phyloP scores from a whole-genome alignment of 2,888 invertebrate species.

The Nephrotoma flavescens region DNA sequence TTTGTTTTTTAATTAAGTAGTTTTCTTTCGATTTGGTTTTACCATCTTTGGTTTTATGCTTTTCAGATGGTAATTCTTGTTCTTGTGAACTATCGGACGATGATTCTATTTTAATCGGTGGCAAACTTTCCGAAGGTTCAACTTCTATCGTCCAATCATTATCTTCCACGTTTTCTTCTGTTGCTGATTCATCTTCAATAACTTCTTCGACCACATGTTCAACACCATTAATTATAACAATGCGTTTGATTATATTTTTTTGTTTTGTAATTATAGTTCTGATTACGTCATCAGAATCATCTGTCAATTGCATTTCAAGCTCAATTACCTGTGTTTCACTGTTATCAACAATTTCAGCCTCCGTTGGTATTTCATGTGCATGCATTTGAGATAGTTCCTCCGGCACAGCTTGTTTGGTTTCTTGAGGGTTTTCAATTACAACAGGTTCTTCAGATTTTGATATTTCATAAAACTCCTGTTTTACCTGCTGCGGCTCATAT shows the following conservation, averaged over 20 bases:
- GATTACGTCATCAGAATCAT: constrained; percentile 63
- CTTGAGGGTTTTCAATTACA: neutral
- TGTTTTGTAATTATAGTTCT: constrained; percentile 60
- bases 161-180: neutral
- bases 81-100: neutral
- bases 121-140: neutral
- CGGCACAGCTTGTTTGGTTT: neutral
- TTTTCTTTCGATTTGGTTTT: neutral
- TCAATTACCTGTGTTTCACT: neutral
- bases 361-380: neutral
- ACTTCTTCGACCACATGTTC: constrained; percentile 72
- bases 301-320: neutral
- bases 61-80: neutral
- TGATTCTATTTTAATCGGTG: neutral
- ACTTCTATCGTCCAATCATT: neutral
- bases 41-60: neutral
- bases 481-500: neutral
- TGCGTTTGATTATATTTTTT: constrained; percentile 56
- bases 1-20: neutral
- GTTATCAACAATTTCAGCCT: neutral
- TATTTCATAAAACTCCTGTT: neutral
- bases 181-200: constrained; percentile 39
- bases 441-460: neutral
- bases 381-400: neutral
- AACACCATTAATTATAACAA: constrained; percentile 67